Conservation (phyloP, 2,113 vertebrate genomes). For the Paramisgurnus dabryanus region DNA sequence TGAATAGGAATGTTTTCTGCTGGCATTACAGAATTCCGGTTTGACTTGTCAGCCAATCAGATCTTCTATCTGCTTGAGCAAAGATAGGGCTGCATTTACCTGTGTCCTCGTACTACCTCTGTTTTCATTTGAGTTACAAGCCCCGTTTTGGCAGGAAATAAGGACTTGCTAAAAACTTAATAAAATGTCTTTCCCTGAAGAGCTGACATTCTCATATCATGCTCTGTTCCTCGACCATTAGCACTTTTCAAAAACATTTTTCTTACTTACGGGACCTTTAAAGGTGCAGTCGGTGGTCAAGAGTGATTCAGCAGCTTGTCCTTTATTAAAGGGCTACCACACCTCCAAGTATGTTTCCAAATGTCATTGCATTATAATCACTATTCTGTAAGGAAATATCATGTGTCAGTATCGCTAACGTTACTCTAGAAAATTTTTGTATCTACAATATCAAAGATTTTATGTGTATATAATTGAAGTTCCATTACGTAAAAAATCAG, state of each 20-base stretch:
- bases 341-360: slow-evolving; percentile 12
- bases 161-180: slow-evolving; percentile 20
- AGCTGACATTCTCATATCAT: slow-evolving; percentile 31
- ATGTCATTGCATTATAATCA: slow-evolving; percentile 23
- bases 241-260: slow-evolving; percentile 20
- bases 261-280: slow-evolving; percentile 36
- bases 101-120: not conserved
- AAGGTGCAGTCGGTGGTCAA: slow-evolving; percentile 13
- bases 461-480: not conserved
- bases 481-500: too few species aligned
- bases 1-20: too few species aligned
- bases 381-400: slow-evolving; percentile 8
- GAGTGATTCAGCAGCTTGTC: slow-evolving; percentile 12
- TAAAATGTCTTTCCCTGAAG: slow-evolving; percentile 35
- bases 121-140: not conserved
- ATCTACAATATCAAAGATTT: not conserved
- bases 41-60: not conserved
- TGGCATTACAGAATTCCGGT: too few species aligned
- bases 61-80: not conserved
- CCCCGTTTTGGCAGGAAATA: slow-evolving; percentile 4
- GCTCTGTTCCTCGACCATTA: slow-evolving; percentile 28
- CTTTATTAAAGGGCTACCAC: slow-evolving; percentile 27
- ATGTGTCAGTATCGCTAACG: slow-evolving; percentile 11
- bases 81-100: not conserved
- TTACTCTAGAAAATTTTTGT: not conserved